Evolutionary conservation across 2,797 vertebrate species (phyloP).

Genomic region (Ciconia nigra): DNA sequence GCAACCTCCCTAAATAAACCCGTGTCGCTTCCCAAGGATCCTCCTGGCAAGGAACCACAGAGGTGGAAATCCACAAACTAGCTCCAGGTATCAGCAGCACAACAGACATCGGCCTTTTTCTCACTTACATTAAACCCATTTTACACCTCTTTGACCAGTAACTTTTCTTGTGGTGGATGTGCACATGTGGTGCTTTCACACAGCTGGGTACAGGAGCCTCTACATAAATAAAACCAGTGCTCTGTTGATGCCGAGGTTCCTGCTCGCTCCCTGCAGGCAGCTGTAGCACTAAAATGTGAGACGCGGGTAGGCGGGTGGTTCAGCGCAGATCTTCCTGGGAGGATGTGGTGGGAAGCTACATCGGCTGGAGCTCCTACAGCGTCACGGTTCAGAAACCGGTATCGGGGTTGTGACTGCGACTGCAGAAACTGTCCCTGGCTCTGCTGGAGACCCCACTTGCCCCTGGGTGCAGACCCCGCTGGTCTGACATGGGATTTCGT

Average conservation of each 20-base stretch:
- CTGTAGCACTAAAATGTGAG: background rate
- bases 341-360: background rate
- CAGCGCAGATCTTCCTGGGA: background rate
- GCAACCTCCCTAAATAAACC: background rate
- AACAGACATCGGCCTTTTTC: background rate
- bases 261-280: background rate
- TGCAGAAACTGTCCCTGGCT: background rate
- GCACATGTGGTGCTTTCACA: fast-evolving
- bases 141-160: background rate
- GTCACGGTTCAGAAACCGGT: fast-evolving
- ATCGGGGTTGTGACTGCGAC: fast-evolving
- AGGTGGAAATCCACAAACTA: background rate
- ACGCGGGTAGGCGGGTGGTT: fast-evolving
- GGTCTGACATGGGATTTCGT: fast-evolving
- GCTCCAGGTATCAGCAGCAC: background rate
- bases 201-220: background rate
- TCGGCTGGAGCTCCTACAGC: background rate
- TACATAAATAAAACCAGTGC: fast-evolving
- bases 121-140: background rate
- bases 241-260: fast-evolving
- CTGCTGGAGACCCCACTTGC: background rate
- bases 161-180: background rate
- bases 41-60: background rate
- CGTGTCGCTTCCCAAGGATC: fast-evolving
- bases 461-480: fast-evolving